Percentiles rank a stretch among this genome's conserved stretches.
phyloP scores from a whole-genome alignment of 2,797 vertebrate genomes.

The Odontamblyopus rebecca region DNA sequence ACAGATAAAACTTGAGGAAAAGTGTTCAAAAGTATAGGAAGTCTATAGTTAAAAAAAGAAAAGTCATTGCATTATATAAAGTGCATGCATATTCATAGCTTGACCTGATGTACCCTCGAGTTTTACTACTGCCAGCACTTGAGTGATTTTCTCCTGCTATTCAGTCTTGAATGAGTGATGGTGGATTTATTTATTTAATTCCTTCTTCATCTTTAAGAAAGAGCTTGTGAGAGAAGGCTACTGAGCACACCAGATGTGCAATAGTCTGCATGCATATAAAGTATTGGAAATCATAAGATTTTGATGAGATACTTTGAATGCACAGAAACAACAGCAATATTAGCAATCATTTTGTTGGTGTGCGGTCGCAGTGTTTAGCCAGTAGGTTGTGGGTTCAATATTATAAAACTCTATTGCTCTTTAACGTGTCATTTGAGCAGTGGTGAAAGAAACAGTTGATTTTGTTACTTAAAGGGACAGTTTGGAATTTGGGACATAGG shows the following conservation, averaged over 20 bases:
- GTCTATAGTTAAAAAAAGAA: too few relatives aligned
- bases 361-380: not conserved
- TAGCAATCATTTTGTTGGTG: not conserved
- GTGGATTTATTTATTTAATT: not conserved
- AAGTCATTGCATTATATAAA: not conserved
- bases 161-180: not conserved
- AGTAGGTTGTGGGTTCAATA: not conserved
- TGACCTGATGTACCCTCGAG: not conserved
- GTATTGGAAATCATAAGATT: not conserved
- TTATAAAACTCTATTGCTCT: not conserved
- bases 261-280: not conserved
- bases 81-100: not conserved
- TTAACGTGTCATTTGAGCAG: not conserved
- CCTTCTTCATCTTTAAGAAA: not conserved
- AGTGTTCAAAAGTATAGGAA: not conserved
- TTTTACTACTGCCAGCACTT: not conserved
- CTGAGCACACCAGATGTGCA: not conserved
- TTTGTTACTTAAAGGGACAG: too few relatives aligned
- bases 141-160: not conserved
- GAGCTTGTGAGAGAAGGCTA: not conserved
- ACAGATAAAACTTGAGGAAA: conserved; percentile 36
- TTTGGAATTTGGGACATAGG: too few relatives aligned
- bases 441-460: too few relatives aligned
- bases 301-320: not conserved
- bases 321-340: not conserved